phyloP scores from a whole-genome alignment of 2,113 vertebrate genomes.

The Serilophus lunatus region DNA sequence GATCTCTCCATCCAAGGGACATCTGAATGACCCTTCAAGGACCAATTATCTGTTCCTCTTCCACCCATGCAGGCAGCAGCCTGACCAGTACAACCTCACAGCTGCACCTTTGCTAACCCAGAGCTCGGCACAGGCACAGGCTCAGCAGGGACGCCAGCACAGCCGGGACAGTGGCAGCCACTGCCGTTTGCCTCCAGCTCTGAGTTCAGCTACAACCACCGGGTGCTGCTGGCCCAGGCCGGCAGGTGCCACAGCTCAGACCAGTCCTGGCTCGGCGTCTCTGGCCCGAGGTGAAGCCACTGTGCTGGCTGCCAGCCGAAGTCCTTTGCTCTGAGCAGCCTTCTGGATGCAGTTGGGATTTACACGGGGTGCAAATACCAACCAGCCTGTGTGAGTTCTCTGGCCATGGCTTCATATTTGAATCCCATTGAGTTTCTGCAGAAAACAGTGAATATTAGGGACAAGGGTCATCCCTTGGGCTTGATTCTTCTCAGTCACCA shows the following conservation, averaged over 20 bases:
- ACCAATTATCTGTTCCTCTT: not conserved
- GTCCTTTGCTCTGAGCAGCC: rapidly evolving
- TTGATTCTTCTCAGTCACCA: not conserved
- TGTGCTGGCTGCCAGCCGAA: rapidly evolving
- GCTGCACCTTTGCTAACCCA: not conserved
- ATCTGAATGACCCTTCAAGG: not conserved
- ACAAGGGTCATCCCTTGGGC: not conserved
- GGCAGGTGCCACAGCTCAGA: not conserved
- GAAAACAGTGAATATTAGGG: not conserved
- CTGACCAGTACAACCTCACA: rapidly evolving
- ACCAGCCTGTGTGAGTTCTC: not conserved
- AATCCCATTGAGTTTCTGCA: not conserved
- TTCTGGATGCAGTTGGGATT: not conserved
- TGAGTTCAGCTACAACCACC: not conserved
- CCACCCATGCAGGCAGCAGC: not conserved
- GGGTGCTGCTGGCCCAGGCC: rapidly evolving
- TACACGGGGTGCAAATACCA: rapidly evolving
- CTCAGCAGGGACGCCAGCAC: not conserved
- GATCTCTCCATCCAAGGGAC: not conserved
- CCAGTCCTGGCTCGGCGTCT: rapidly evolving
- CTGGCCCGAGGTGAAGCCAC: not conserved
- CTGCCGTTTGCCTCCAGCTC: not conserved
- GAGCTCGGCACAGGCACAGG: rapidly evolving
- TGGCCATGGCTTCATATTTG: not conserved
- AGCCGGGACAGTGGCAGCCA: rapidly evolving